phyloP scores from a whole-genome alignment of 2,113 vertebrate species.

The Pachyramphus minor region DNA sequence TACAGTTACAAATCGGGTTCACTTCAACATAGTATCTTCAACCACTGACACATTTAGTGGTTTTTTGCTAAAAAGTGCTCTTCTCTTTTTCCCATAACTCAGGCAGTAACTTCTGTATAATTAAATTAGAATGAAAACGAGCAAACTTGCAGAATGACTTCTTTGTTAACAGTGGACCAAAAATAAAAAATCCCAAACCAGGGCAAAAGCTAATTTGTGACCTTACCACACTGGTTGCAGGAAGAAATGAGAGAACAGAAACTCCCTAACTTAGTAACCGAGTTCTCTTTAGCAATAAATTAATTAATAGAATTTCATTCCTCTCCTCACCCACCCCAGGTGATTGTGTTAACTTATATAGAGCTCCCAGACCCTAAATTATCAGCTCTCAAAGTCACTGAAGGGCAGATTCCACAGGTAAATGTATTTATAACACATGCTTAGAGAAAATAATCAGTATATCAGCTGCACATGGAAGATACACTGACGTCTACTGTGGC shows the following conservation, averaged over 20 bases:
- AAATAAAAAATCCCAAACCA: not conserved
- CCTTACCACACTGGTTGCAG: not conserved
- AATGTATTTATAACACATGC: not conserved
- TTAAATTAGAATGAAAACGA: not conserved
- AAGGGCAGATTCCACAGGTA: not conserved
- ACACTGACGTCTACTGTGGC: not conserved
- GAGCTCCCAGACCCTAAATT: not conserved
- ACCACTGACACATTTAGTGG: not conserved
- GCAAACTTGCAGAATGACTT: not conserved
- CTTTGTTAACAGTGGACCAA: not conserved
- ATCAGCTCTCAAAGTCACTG: not conserved
- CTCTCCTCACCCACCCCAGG: not conserved
- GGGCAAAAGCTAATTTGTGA: not conserved
- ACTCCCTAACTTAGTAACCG: rapidly evolving
- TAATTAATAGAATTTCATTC: not conserved
- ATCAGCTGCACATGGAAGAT: not conserved
- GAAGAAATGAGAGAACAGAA: not conserved
- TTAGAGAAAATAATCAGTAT: not conserved
- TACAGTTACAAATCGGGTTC: not conserved
- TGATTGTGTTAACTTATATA: not conserved
- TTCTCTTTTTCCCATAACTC: not conserved
- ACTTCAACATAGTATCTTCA: not conserved
- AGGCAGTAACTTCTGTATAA: not conserved
- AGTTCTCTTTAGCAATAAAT: not conserved
- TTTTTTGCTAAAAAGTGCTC: not conserved